phyloP scores from a whole-genome alignment of 1,140 invertebrate species.

The Aplysia californica region DNA sequence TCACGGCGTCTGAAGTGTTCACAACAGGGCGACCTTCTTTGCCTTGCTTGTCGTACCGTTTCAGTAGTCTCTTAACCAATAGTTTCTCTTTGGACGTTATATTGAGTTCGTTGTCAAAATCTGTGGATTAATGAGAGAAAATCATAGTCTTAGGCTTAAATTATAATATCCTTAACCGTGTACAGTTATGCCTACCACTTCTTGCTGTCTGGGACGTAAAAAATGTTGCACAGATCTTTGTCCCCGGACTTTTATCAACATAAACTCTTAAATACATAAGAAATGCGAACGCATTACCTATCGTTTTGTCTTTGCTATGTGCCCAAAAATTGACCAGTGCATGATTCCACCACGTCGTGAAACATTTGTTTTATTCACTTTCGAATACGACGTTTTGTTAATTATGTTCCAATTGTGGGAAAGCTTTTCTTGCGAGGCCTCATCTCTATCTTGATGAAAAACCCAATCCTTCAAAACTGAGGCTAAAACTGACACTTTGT shows the following conservation, averaged over 20 bases:
- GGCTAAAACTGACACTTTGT: too few relatives aligned
- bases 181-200: too few relatives aligned
- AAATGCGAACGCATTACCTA: not conserved
- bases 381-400: too few relatives aligned
- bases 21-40: constrained; percentile 65
- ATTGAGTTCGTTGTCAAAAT: constrained; percentile 20
- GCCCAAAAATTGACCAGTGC: too few relatives aligned
- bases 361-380: too few relatives aligned
- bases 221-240: not conserved
- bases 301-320: not conserved
- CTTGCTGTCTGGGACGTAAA: not conserved
- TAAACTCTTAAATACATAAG: not conserved
- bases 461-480: too few relatives aligned
- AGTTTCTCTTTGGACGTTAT: constrained; percentile 65
- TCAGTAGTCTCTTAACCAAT: constrained; percentile 64
- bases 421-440: too few relatives aligned
- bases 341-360: too few relatives aligned
- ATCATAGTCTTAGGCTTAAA: not conserved
- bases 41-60: constrained; percentile 60
- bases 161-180: too few relatives aligned
- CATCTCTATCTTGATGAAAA: too few relatives aligned
- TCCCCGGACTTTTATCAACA: too few relatives aligned
- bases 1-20: constrained; percentile 64
- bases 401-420: too few relatives aligned
- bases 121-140: constrained; percentile 2